Conservation (phyloP, 2,888 invertebrate genomes). For the Mythimna albipuncta region DNA sequence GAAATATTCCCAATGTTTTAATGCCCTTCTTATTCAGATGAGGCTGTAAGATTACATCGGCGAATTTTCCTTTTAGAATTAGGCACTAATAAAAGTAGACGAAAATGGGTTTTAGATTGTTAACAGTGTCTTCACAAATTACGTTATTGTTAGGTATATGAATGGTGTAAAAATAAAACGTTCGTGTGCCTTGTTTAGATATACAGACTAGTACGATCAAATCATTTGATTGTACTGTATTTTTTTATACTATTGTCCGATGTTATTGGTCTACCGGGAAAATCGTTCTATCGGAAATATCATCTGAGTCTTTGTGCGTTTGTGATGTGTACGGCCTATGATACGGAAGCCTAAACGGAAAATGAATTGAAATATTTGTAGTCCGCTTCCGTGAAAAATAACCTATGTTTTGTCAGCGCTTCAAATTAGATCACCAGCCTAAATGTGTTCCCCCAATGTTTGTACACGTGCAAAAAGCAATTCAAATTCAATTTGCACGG, state of each 20-base stretch:
- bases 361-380: slow-evolving; percentile 37
- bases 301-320: slow-evolving; percentile 25
- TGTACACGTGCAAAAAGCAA: slow-evolving; percentile 47
- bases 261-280: slow-evolving; percentile 35
- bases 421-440: slow-evolving; percentile 26
- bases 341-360: slow-evolving; percentile 29
- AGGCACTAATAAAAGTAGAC: background rate
- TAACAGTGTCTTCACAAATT: background rate
- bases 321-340: slow-evolving; percentile 10
- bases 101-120: background rate
- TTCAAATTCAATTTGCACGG: slow-evolving; percentile 55
- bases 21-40: slow-evolving; percentile 19
- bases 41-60: slow-evolving; percentile 1
- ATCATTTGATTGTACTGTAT: slow-evolving; percentile 42
- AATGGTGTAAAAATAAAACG: slow-evolving; percentile 19
- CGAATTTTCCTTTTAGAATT: slow-evolving; percentile 2
- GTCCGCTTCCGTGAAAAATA: slow-evolving; percentile 24
- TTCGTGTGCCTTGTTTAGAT: background rate
- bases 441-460: slow-evolving; percentile 23
- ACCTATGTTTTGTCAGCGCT: slow-evolving; percentile 20
- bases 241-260: slow-evolving; percentile 41
- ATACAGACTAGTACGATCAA: slow-evolving; percentile 29
- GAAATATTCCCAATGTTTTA: slow-evolving; percentile 24
- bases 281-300: slow-evolving; percentile 32
- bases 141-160: background rate